These are phyloP conservation scores for Gobio gobio DNA, from an alignment of 2,113 vertebrate genomes.

Conservation along the genomic window DNA sequence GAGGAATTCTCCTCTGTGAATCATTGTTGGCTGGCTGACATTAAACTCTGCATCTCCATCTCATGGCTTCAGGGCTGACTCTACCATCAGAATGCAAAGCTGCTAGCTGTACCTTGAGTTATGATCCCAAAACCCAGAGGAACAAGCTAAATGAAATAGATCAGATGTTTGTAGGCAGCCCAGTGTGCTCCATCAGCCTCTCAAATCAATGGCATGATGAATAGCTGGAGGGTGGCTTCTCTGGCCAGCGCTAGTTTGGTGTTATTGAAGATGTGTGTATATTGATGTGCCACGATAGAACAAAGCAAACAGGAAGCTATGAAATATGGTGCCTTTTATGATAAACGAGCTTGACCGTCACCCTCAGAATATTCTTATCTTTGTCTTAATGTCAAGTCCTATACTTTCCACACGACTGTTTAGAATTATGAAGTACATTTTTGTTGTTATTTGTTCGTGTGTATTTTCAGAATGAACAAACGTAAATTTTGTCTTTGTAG, in stretches of 20 bases:
- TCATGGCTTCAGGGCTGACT: conserved; percentile 21
- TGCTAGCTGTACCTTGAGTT: conserved; percentile 28
- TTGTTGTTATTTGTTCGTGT: neutral
- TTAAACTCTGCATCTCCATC: neutral
- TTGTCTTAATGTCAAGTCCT: conserved; percentile 62
- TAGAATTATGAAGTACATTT: neutral
- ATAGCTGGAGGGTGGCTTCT: conserved; percentile 66
- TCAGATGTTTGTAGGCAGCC: conserved; percentile 63
- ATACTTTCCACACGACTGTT: neutral
- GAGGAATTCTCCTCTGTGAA: neutral
- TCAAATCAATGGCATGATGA: conserved; percentile 78
- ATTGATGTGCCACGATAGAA: conserved; percentile 71
- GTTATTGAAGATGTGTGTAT: conserved; percentile 64
- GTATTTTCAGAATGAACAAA: neutral
- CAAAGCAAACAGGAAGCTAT: conserved; percentile 68
- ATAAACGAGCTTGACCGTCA: conserved; percentile 72
- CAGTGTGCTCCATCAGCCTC: conserved; percentile 67
- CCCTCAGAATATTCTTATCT: conserved; percentile 54
- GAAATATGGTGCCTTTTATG: conserved; percentile 76
- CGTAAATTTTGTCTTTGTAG: conserved; percentile 67
- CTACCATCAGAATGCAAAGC: conserved; percentile 19
- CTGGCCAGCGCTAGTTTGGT: conserved; percentile 52
- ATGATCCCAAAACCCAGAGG: conserved; percentile 51
- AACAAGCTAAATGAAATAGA: conserved; percentile 70
- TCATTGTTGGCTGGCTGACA: neutral